A percentile compares a stretch with the other conserved stretches of the same genome.
Evolutionary conservation across 35 echinoderm and acorn worm genomes (phyloP).

Genomic region (Strongylocentrotus purpuratus): DNA sequence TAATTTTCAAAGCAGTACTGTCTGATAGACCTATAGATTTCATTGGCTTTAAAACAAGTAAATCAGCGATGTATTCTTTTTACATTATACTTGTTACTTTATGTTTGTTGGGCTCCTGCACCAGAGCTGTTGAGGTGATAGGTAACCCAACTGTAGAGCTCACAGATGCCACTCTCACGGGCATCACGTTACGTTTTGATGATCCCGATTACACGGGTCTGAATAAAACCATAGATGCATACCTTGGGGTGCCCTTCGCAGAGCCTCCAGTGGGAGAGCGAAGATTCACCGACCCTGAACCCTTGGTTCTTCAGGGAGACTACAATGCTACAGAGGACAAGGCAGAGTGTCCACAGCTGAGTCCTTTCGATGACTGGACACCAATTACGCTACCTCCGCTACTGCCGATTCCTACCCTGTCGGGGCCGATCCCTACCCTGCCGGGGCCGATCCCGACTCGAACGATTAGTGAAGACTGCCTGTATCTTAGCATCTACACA

Average conservation of each 20-base stretch:
- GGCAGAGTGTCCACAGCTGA: slow-evolving; percentile 13
- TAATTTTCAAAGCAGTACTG: too few relatives aligned
- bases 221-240: slow-evolving; percentile 22
- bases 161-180: not conserved
- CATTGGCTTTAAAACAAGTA: too few relatives aligned
- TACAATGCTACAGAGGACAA: slow-evolving; percentile 32
- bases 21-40: too few relatives aligned
- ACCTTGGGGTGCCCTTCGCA: slow-evolving; percentile 33
- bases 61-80: not conserved
- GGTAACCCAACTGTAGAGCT: not conserved
- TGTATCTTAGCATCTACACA: not conserved
- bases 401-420: not conserved
- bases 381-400: not conserved
- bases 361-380: slow-evolving; percentile 12
- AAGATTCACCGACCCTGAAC: not conserved
- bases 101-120: not conserved
- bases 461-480: not conserved
- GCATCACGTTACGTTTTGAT: not conserved
- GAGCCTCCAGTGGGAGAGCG: slow-evolving; percentile 27
- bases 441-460: not conserved
- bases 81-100: not conserved
- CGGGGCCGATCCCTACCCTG: not conserved
- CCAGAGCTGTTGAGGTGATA: not conserved
- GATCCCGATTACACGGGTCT: not conserved
- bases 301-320: not conserved